Evolutionary conservation across 2,113 vertebrate species (phyloP).

Genomic region (Lipophrys pholis): DNA sequence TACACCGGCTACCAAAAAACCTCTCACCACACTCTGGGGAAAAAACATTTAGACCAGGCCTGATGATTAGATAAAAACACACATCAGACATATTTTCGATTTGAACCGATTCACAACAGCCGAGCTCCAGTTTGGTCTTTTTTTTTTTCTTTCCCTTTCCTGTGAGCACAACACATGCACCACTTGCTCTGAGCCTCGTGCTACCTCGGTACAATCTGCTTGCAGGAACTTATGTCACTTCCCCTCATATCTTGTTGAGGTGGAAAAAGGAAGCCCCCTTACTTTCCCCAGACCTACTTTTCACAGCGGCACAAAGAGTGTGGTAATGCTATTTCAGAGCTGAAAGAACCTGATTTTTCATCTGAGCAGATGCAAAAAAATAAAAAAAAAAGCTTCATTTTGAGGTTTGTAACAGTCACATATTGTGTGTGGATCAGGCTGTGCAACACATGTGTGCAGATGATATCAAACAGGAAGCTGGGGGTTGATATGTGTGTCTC

Average conservation of each 20-base stretch:
- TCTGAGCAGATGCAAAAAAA: not conserved
- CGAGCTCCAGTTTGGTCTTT: not conserved
- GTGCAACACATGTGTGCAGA: conserved; percentile 45
- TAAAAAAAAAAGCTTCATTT: conserved; percentile 11
- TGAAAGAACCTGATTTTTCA: conserved; percentile 24
- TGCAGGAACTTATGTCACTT: conserved; percentile 82
- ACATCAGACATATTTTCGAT: conserved; percentile 2
- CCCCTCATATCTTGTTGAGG: conserved; percentile 69
- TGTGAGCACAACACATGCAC: conserved; percentile 41
- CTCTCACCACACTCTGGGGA: not conserved
- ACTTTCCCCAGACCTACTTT: conserved; percentile 68
- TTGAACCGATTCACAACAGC: conserved; percentile 15
- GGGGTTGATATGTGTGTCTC: conserved; percentile 37
- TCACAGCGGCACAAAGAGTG: conserved; percentile 14
- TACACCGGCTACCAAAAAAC: not conserved
- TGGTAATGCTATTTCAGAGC: conserved; percentile 22
- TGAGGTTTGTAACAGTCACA: conserved; percentile 27
- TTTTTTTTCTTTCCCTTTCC: not conserved
- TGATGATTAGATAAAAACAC: conserved; percentile 8
- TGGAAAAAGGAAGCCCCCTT: conserved; percentile 78
- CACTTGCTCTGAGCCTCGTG: conserved; percentile 43
- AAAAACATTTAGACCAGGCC: conserved; percentile 9
- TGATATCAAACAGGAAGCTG: conserved; percentile 60
- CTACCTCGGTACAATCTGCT: conserved; percentile 25
- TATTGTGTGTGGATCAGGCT: not conserved